Conservation (phyloP, 1,140 invertebrate genomes). For the Chionoecetes opilio region DNA sequence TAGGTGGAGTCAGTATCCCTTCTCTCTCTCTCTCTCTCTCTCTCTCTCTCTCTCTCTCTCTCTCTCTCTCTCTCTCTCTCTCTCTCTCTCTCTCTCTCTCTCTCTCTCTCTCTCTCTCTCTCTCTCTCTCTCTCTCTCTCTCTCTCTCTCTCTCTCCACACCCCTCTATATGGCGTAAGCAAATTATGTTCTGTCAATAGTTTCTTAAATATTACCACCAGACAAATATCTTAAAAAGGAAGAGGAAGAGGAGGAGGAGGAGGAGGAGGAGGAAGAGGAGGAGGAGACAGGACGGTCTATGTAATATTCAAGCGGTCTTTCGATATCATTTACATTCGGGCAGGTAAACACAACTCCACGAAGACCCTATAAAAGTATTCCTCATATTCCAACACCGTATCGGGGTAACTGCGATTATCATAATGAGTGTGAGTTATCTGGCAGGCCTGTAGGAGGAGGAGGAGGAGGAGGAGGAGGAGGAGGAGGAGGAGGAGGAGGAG, state of each 20-base stretch:
- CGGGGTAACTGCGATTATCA: not conserved
- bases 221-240: not conserved
- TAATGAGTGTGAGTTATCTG: not conserved
- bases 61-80: not conserved
- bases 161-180: not conserved
- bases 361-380: not conserved
- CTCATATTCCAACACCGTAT: not conserved
- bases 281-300: not conserved
- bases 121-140: not conserved
- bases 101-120: not conserved
- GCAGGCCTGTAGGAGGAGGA: conserved; percentile 1
- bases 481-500: not conserved
- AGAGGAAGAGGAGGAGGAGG: not conserved
- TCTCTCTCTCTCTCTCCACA: not conserved
- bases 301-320: not conserved
- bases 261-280: not conserved
- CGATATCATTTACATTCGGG: not conserved
- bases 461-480: not conserved
- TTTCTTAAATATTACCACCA: not conserved
- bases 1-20: not conserved
- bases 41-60: conserved; percentile 15
- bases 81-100: not conserved
- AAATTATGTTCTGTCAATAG: not conserved
- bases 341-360: not conserved
- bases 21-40: not conserved